Percentiles rank a stretch among this genome's conserved stretches.
Conservation (phyloP, 2,113 vertebrate genomes). For the Turdus rufiventris region DNA sequence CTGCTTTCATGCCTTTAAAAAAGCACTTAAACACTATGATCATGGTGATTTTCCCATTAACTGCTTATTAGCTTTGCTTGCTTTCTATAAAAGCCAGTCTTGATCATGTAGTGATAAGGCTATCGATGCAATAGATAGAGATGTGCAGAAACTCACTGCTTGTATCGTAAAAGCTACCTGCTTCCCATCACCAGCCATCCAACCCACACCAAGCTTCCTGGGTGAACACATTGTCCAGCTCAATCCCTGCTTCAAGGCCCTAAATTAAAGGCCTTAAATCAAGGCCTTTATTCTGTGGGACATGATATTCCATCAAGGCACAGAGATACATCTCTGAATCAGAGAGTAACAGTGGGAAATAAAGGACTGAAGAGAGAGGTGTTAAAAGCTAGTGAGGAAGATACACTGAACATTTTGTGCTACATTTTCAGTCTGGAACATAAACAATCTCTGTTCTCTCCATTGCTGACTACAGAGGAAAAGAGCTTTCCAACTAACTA, state of each 20-base stretch:
- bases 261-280: background rate
- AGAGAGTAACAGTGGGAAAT: background rate
- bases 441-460: background rate
- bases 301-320: background rate
- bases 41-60: background rate
- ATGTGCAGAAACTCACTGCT: background rate
- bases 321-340: background rate
- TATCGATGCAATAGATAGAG: background rate
- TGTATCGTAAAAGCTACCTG: background rate
- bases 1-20: background rate
- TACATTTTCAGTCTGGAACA: background rate
- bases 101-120: background rate
- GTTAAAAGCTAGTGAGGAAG: background rate
- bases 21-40: background rate
- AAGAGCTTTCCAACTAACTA: background rate
- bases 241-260: background rate
- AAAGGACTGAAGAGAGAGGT: background rate
- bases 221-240: background rate
- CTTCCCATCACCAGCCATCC: background rate
- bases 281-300: background rate
- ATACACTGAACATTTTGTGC: background rate
- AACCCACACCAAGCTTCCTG: background rate
- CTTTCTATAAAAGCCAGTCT: background rate
- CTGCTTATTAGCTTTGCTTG: background rate
- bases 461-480: background rate